phyloP scores from a whole-genome alignment of 2,888 invertebrate genomes.

The Synanthedon andrenaeformis region DNA sequence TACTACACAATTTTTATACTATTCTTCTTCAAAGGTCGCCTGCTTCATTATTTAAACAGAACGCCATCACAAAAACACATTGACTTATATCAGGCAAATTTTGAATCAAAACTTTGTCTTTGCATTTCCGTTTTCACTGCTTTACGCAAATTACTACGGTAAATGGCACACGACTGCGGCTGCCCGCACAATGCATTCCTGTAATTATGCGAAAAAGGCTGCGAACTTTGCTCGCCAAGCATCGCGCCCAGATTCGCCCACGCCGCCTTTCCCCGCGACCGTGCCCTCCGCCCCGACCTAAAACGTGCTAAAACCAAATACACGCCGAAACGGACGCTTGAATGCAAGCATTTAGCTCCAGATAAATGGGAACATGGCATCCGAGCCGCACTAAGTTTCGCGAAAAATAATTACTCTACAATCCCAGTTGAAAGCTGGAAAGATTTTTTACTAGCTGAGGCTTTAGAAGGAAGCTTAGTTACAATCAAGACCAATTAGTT shows the following conservation, averaged over 20 bases:
- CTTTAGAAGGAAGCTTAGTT: neutral
- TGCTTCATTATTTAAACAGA: no score
- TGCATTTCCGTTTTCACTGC: slow-evolving; percentile 31
- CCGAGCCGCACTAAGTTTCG: slow-evolving; percentile 15
- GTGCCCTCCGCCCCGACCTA: slow-evolving; percentile 9
- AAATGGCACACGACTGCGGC: slow-evolving; percentile 40
- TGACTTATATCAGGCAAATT: slow-evolving; percentile 13
- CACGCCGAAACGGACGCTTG: slow-evolving; percentile 27
- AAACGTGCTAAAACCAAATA: slow-evolving; percentile 26
- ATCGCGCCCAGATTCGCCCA: neutral
- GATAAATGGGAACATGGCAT: slow-evolving; percentile 37
- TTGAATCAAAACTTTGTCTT: slow-evolving; percentile 28
- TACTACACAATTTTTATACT: no score
- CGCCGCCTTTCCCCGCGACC: slow-evolving; percentile 1
- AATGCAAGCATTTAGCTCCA: slow-evolving; percentile 38
- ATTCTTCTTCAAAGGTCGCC: no score
- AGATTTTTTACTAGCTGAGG: slow-evolving; percentile 27
- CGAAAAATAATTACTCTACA: slow-evolving; percentile 44
- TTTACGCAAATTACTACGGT: slow-evolving; percentile 41
- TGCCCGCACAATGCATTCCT: slow-evolving; percentile 51
- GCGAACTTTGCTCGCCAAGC: slow-evolving; percentile 20
- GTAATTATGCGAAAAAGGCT: slow-evolving; percentile 55
- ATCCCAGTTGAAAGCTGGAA: slow-evolving; percentile 32
- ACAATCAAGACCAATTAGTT: neutral
- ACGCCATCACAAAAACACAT: no score